Percentiles rank a stretch among this genome's conserved stretches.
Conservation (phyloP, 2,888 invertebrate genomes). For the Idaea biselata region DNA sequence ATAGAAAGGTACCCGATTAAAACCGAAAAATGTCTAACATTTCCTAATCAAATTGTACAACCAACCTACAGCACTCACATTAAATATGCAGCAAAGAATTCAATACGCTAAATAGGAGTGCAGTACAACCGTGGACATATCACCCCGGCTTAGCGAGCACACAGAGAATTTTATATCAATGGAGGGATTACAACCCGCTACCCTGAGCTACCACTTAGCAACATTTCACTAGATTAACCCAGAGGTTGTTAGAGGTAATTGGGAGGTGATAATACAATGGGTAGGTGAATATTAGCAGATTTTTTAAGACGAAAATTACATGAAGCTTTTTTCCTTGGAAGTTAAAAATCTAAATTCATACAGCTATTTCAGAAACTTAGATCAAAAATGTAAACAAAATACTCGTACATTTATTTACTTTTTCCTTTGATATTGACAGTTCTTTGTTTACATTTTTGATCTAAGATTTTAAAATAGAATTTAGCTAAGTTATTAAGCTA, state of each 20-base stretch:
- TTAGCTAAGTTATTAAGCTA: no score
- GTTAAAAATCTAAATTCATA: no score
- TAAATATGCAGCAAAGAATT: conserved; percentile 16
- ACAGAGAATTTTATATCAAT: conserved; percentile 28
- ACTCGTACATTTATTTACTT: no score
- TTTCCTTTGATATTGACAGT: no score
- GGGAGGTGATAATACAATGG: not conserved
- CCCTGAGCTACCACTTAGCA: conserved; percentile 19
- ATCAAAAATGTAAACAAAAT: no score
- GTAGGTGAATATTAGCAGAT: not conserved
- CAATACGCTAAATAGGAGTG: conserved; percentile 13
- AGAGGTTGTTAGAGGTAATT: conserved; percentile 4
- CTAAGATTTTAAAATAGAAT: no score
- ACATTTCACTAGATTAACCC: conserved; percentile 20
- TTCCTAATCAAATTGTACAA: not conserved
- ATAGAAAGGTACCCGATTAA: no score
- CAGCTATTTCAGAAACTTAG: no score
- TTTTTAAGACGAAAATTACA: not conserved
- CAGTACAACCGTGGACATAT: not conserved
- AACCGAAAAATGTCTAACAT: no score
- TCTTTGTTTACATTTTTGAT: no score
- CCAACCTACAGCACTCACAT: not conserved
- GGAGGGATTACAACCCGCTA: conserved; percentile 7
- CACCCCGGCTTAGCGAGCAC: conserved; percentile 16
- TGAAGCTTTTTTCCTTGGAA: no score